These are phyloP conservation scores for Columba livia DNA, from an alignment of 2,113 vertebrate species.

Conservation along the genomic window DNA sequence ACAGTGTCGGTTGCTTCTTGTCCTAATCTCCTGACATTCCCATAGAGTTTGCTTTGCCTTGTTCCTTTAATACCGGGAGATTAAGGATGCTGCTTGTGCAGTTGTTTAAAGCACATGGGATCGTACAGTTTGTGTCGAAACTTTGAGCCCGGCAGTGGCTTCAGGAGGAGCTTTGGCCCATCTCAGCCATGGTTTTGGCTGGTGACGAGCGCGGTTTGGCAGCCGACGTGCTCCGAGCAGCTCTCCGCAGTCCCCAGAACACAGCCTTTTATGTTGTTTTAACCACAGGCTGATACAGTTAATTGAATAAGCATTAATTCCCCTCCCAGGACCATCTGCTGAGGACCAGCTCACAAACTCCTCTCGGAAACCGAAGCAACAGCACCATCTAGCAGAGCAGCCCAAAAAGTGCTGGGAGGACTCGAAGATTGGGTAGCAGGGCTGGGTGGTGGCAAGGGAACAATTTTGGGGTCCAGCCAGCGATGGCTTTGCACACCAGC, in stretches of 20 bases:
- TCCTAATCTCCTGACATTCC: neutral
- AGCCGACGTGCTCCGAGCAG: neutral
- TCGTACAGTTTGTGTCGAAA: too few species aligned
- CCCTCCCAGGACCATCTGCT: constrained; percentile 63
- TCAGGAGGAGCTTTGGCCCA: neutral
- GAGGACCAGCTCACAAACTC: neutral
- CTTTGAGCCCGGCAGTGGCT: neutral
- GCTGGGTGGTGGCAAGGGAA: neutral
- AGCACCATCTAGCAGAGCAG: constrained; percentile 72
- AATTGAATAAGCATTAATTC: constrained; percentile 66
- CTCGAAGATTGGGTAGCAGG: neutral
- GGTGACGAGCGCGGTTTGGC: neutral
- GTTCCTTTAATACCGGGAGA: neutral
- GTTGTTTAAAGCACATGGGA: neutral
- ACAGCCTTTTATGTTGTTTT: too few species aligned
- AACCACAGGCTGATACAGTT: constrained; percentile 13
- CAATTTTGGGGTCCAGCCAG: neutral
- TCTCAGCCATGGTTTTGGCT: neutral
- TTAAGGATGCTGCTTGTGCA: neutral
- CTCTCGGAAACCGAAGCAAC: constrained; percentile 48
- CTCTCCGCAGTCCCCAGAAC: neutral
- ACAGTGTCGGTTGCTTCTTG: neutral
- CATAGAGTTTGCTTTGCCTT: neutral
- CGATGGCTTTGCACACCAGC: accelerated
- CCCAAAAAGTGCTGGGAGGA: neutral